These are phyloP conservation scores for Nestor notabilis DNA, from an alignment of 2,113 vertebrate species.

Conservation along the genomic window DNA sequence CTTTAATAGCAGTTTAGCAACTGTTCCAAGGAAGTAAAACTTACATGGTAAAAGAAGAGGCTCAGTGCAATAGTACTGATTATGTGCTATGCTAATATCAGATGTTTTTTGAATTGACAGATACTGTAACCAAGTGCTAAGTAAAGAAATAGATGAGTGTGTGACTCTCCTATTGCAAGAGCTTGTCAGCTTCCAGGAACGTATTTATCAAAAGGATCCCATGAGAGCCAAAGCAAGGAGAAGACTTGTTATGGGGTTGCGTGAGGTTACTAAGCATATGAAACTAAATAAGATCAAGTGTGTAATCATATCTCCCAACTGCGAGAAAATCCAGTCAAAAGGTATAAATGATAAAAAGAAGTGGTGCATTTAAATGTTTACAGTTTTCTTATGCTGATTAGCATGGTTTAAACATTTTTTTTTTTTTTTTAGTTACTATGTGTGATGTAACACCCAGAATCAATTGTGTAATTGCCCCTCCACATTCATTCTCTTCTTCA, in stretches of 20 bases:
- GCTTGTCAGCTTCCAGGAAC: conserved; percentile 95
- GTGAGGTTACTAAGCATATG: conserved; percentile 99
- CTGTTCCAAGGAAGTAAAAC: not conserved
- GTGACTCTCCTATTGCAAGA: conserved; percentile 94
- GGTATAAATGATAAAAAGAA: conserved; percentile 70
- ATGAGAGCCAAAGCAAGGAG: conserved; percentile 92
- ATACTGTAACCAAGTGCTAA: conserved; percentile 98
- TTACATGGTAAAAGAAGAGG: not conserved
- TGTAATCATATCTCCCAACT: conserved; percentile 98
- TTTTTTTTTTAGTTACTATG: not conserved
- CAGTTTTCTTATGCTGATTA: not conserved
- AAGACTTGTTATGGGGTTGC: conserved; percentile 94
- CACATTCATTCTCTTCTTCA: not conserved
- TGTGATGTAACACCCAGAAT: not conserved
- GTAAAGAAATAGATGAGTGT: conserved; percentile 97
- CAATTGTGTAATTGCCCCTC: not conserved
- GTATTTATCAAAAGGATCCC: conserved; percentile 95
- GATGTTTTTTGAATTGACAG: conserved; percentile 64
- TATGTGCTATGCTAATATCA: not conserved
- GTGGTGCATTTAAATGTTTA: not conserved
- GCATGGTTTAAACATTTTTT: not conserved
- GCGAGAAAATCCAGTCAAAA: conserved; percentile 98
- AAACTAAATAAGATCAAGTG: conserved; percentile 95
- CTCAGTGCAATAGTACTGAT: not conserved
- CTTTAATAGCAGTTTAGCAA: not conserved